Evolutionary conservation across 2,888 invertebrate genomes (phyloP).

Genomic region (Dendrolimus houi): DNA sequence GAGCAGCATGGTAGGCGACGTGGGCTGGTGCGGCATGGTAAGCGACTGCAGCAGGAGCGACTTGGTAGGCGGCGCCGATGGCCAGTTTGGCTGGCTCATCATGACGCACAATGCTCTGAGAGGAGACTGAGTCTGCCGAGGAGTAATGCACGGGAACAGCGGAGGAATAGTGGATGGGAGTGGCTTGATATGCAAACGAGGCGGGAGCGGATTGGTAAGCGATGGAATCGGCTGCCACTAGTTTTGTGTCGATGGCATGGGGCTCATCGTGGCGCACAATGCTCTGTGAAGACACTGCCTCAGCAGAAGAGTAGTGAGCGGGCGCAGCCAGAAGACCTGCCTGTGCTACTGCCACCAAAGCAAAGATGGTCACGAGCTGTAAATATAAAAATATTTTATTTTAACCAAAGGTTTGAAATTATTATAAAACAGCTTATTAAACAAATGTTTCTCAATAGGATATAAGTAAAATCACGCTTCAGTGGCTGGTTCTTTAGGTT

Average conservation of each 20-base stretch:
- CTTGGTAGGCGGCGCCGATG: slow-evolving; percentile 7
- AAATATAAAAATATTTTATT: slow-evolving; percentile 5
- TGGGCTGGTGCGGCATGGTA: slow-evolving; percentile 22
- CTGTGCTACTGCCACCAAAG: slow-evolving; percentile 24
- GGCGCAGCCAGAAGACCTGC: slow-evolving; percentile 33
- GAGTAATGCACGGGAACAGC: slow-evolving; percentile 14
- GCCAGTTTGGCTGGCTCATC: background rate
- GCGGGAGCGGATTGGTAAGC: slow-evolving; percentile 16
- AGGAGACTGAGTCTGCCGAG: background rate
- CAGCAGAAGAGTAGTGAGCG: slow-evolving; percentile 37
- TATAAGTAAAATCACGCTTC: background rate
- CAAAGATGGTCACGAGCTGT: slow-evolving; percentile 28
- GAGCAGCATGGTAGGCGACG: slow-evolving; percentile 27
- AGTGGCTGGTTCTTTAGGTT: background rate
- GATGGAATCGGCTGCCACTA: slow-evolving; percentile 17
- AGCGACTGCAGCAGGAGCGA: slow-evolving; percentile 17
- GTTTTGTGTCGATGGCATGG: slow-evolving; percentile 15
- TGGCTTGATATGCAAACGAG: slow-evolving; percentile 15
- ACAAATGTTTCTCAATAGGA: background rate
- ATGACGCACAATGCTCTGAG: slow-evolving; percentile 11
- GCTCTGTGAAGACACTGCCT: slow-evolving; percentile 37
- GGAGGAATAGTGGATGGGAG: slow-evolving; percentile 7
- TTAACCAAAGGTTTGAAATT: background rate
- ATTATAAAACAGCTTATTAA: no score
- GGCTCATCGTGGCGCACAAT: slow-evolving; percentile 37